These are phyloP conservation scores for Pseudococcus jackbeardsleyi DNA, from an alignment of 2,888 invertebrate genomes.

Conservation along the genomic window DNA sequence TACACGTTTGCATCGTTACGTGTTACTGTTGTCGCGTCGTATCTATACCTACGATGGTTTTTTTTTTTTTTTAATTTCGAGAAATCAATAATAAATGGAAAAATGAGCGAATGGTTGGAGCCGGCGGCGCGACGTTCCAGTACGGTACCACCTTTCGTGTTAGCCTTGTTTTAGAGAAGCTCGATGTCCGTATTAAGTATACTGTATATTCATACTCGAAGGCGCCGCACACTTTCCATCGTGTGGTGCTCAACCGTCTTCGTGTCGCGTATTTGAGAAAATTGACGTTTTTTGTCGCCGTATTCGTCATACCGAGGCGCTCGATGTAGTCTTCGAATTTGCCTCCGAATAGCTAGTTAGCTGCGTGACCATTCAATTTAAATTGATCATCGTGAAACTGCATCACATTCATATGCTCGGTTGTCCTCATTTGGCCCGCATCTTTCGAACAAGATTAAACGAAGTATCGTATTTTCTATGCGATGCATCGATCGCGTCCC, in stretches of 20 bases:
- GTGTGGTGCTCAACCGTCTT: neutral
- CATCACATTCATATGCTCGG: too few species aligned
- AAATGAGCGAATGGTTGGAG: neutral
- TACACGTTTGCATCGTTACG: neutral
- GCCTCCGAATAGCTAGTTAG: too few species aligned
- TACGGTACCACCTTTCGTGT: constrained; percentile 37
- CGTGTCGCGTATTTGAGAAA: too few species aligned
- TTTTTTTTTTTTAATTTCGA: constrained; percentile 28
- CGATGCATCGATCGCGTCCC: neutral
- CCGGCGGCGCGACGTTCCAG: constrained; percentile 9
- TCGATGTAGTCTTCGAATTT: too few species aligned
- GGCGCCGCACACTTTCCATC: neutral
- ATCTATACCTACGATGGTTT: neutral
- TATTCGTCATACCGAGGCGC: too few species aligned
- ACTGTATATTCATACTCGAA: neutral
- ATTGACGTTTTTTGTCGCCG: too few species aligned
- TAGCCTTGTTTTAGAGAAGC: constrained; percentile 10
- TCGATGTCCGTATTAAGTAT: constrained; percentile 12
- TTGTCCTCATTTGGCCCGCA: neutral
- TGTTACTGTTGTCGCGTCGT: too few species aligned
- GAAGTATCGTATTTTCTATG: neutral
- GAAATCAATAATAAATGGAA: constrained; percentile 30
- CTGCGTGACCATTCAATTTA: too few species aligned
- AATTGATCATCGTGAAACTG: too few species aligned
- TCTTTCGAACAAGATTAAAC: neutral